Conservation (phyloP, 2,888 invertebrate species). For the Nomada ferruginata region DNA sequence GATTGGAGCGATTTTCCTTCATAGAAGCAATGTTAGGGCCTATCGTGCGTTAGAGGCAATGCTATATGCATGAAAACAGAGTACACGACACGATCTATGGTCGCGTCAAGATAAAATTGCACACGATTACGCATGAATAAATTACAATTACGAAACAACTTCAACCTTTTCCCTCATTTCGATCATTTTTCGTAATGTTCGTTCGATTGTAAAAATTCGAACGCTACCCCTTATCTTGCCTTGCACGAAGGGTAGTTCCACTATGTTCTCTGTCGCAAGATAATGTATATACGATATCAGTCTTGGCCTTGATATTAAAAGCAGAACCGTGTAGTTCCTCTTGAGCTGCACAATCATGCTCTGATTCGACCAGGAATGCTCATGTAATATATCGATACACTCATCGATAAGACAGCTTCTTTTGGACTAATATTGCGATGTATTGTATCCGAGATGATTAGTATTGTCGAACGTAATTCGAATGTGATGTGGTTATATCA, state of each 20-base stretch:
- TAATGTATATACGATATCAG: background rate
- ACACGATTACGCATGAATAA: background rate
- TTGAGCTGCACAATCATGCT: constrained; percentile 17
- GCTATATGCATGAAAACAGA: background rate
- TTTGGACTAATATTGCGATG: constrained; percentile 33
- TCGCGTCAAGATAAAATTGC: background rate
- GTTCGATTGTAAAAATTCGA: too few species aligned
- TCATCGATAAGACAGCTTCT: constrained; percentile 57
- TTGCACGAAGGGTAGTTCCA: too few species aligned
- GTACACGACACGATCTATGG: background rate
- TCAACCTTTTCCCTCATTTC: background rate
- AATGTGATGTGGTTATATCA: constrained; percentile 27
- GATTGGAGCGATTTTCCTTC: background rate
- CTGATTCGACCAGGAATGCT: constrained; percentile 44
- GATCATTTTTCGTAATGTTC: background rate
- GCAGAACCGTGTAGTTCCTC: too few species aligned
- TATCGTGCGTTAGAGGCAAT: background rate
- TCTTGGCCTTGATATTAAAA: background rate
- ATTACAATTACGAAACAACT: background rate
- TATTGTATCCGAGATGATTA: constrained; percentile 40
- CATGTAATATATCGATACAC: constrained; percentile 32
- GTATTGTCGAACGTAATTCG: constrained; percentile 52
- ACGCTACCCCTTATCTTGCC: too few species aligned
- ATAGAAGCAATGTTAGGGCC: background rate
- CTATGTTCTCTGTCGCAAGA: background rate